Evolutionary conservation across 2,113 vertebrate species (phyloP).

Genomic region (Oryctolagus cuniculus): mOryCun1.1 NC_091441.1:25836001-25836500

Average conservation of each 20-base stretch:
- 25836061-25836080: background rate
- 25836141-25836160: slow-evolving; percentile 70
- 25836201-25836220: slow-evolving; percentile 55
- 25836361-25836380: background rate
- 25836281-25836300: slow-evolving; percentile 33
- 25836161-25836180: slow-evolving; percentile 78
- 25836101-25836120: slow-evolving; percentile 56
- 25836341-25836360: background rate
- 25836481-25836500: background rate
- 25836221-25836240: slow-evolving; percentile 70
- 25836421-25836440: background rate
- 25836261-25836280: slow-evolving; percentile 47
- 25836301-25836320: slow-evolving; percentile 68
- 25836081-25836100: slow-evolving; percentile 58
- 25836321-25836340: slow-evolving; percentile 53
- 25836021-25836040: slow-evolving; percentile 62
- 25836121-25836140: slow-evolving; percentile 22
- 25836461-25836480: background rate
- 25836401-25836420: background rate
- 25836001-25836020: slow-evolving; percentile 73
- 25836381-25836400: background rate
- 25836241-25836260: slow-evolving; percentile 48
- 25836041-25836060: slow-evolving; percentile 62
- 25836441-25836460: background rate
- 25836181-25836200: slow-evolving; percentile 71